Base-by-base conservation (phyloP, 2,888 invertebrate species). In the Lottia gigantea region DNA sequence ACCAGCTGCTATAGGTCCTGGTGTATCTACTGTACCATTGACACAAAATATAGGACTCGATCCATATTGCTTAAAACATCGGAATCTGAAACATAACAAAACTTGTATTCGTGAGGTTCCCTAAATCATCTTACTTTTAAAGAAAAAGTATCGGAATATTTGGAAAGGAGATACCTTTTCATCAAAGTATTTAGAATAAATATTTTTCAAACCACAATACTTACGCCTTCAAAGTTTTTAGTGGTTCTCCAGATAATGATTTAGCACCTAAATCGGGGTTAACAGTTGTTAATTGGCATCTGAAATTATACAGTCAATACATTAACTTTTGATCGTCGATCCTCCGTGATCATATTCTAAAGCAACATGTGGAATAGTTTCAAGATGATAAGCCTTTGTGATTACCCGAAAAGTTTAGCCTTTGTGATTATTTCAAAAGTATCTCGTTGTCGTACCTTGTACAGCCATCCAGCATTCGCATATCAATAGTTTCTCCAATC, bases 231-330 rank as follows among this genome's bases (percentile, higher is more conserved):
- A 94, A 88, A 26, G 93, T 93, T 78, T 90, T 90, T 63, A 94
- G 83, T 0, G 94, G 94, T 81, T 94, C 92, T 3, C 89, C 85
- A 47, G 91, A 90, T 0, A 89, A 77, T 83, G 92, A 87, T 66
- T 91, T 92, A 25, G 90, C 89, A 14, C 92, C 93, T 0, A 91
- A 92, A 76, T 92, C 91, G 0, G 92, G 92, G 85, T 93, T 91
- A 0, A 94, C 91, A 0, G 93, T 93, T 1, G 93, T 93, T 74
- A 94, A 82, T 16, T 92, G 87, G 83, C 94, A 94, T 78, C 93
- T 92, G 78, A 14, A 85, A 87, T 89, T 55, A 23, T 55, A 55
- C 14, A 16, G 8, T 19, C 49, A 55, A 8, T 40, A 40, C 7
- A 6, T 8, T 40, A 6, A 40, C 40, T 40, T 11, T 31, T 31